Evolutionary conservation across 2,797 vertebrate species (phyloP).

Genomic region (Coracias cyanogaster): DNA sequence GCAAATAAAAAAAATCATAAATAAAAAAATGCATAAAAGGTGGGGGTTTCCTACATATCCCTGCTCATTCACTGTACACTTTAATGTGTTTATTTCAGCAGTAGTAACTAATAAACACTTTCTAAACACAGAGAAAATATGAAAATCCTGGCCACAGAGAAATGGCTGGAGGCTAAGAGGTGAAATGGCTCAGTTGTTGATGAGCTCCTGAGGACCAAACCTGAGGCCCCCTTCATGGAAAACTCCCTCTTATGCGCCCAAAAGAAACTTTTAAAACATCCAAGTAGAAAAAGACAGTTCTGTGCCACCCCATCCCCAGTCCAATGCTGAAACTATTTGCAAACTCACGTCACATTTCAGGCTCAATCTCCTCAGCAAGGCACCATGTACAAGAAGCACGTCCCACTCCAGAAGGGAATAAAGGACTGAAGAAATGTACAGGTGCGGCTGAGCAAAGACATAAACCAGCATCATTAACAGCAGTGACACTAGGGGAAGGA

Average conservation of each 20-base stretch:
- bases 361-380: no score
- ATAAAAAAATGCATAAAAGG: neutral
- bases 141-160: neutral
- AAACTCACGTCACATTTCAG: no score
- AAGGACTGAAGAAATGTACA: no score
- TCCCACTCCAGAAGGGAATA: no score
- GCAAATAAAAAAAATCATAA: neutral
- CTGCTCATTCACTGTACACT: neutral
- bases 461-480: no score
- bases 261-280: neutral
- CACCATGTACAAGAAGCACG: no score
- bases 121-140: neutral
- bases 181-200: neutral
- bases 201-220: neutral
- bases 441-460: no score
- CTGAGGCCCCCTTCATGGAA: neutral
- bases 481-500: no score
- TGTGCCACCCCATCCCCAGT: neutral
- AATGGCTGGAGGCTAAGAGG: neutral
- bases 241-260: neutral
- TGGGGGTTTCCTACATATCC: neutral
- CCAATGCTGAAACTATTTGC: no score
- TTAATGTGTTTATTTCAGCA: neutral
- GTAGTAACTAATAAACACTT: neutral
- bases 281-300: neutral